Evolutionary conservation across 2,797 vertebrate genomes (phyloP).

Genomic region (Phyllotis vaccarum): DNA sequence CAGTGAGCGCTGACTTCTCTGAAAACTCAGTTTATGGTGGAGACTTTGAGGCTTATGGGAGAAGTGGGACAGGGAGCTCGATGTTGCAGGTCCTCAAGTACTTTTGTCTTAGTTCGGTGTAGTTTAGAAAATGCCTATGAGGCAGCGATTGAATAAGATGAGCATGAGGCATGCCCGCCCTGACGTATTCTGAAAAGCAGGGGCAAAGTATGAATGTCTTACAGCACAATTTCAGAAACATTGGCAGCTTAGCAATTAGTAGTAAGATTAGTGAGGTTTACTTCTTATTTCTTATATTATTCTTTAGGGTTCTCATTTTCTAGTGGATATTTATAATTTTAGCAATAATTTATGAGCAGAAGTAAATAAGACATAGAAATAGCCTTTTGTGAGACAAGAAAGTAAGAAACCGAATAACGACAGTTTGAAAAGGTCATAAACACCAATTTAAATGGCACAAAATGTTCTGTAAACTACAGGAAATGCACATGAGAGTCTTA

Average conservation of each 20-base stretch:
- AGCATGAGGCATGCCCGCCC: neutral
- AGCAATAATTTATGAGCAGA: constrained; percentile 16
- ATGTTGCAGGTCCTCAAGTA: neutral
- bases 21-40: neutral
- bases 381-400: neutral
- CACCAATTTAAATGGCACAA: constrained; percentile 8
- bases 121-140: neutral
- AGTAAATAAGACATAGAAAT: constrained; percentile 15
- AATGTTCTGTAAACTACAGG: neutral
- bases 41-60: neutral
- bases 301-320: neutral
- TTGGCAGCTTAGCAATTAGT: neutral
- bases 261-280: neutral
- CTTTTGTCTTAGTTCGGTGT: neutral
- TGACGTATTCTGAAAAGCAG: neutral
- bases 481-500: neutral
- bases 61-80: neutral
- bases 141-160: neutral
- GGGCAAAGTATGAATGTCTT: neutral
- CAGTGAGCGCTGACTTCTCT: neutral
- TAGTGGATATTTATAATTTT: constrained; percentile 36
- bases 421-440: neutral
- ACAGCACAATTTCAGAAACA: neutral
- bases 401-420: neutral
- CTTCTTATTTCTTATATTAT: neutral